Evolutionary conservation across 2,113 vertebrate species (phyloP).

Genomic region (Pundamilia nyererei): DNA sequence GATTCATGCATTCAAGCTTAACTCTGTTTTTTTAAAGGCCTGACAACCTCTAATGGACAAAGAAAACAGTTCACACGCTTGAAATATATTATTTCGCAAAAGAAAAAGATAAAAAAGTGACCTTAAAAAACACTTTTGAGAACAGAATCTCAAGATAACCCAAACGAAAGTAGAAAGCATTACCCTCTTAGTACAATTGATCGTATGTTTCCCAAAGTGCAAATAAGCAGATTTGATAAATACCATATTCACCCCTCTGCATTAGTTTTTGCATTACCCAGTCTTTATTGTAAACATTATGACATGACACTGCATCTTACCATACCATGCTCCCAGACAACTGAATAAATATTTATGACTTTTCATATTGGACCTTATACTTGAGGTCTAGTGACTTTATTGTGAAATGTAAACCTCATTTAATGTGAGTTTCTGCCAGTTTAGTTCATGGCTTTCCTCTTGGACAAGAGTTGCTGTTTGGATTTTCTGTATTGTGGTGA

Average conservation of each 20-base stretch:
- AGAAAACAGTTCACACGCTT: background rate
- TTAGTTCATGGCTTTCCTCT: background rate
- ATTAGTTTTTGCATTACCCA: background rate
- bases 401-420: background rate
- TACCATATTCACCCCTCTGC: background rate
- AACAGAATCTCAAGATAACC: background rate
- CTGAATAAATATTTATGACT: background rate
- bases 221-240: background rate
- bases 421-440: background rate
- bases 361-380: background rate
- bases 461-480: background rate
- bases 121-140: background rate
- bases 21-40: background rate
- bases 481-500: background rate
- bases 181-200: background rate
- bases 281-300: background rate
- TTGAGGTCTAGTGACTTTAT: background rate
- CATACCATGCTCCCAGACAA: background rate
- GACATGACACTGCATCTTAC: background rate
- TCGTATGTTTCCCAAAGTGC: background rate
- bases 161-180: background rate
- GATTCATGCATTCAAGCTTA: background rate
- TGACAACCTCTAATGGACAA: background rate
- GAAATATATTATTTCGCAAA: background rate
- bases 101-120: background rate